These are phyloP conservation scores for Lophura nycthemera DNA, from an alignment of 2,113 vertebrate species.

Conservation along the genomic window DNA sequence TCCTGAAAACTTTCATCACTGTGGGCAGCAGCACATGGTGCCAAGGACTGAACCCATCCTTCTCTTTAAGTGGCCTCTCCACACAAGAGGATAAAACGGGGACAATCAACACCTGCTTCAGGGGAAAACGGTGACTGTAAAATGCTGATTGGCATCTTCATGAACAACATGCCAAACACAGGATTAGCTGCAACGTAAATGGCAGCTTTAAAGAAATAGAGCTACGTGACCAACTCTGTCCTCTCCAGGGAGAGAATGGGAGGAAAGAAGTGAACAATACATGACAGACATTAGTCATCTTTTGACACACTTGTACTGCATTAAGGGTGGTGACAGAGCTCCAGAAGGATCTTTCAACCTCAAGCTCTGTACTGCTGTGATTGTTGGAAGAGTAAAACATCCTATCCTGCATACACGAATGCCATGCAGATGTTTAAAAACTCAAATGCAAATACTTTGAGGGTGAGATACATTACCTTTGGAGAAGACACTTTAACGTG, in stretches of 20 bases:
- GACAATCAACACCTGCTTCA: background rate
- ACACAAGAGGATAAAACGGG: background rate
- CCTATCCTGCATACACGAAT: background rate
- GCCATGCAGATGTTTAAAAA: background rate
- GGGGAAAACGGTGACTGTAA: background rate
- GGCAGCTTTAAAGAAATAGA: background rate
- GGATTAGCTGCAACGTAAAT: background rate
- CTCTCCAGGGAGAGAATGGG: background rate
- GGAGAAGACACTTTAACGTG: conserved; percentile 99
- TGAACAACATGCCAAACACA: background rate
- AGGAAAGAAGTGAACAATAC: background rate
- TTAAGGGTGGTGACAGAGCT: background rate
- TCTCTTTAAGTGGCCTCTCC: background rate
- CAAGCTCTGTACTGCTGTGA: background rate
- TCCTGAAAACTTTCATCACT: background rate
- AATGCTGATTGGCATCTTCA: background rate
- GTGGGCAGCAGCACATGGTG: background rate
- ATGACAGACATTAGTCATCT: background rate
- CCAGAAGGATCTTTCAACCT: background rate
- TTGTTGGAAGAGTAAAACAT: background rate
- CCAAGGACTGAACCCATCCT: background rate
- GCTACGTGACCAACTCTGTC: background rate
- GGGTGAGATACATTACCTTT: conserved; percentile 82
- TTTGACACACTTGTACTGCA: background rate
- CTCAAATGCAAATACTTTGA: fast-evolving